phyloP scores from a whole-genome alignment of 2,888 invertebrate genomes.

The Nemotelus pantherinus region DNA sequence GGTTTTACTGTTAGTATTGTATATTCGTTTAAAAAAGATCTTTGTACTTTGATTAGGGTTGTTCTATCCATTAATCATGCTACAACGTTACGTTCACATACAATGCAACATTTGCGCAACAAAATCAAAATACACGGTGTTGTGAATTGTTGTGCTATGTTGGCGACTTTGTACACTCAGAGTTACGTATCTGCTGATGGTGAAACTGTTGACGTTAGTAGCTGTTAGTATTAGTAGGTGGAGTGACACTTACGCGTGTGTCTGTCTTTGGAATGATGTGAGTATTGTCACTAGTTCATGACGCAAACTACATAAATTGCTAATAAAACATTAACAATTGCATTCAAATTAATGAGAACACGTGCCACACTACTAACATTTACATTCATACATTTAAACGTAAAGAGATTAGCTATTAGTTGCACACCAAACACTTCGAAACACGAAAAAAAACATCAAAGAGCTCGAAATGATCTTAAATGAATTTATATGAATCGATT shows the following conservation, averaged over 20 bases:
- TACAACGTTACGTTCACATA: slow-evolving; percentile 18
- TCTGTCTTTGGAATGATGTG: slow-evolving; percentile 3
- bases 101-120: slow-evolving; percentile 1
- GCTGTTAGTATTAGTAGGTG: not conserved
- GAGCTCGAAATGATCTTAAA: not conserved
- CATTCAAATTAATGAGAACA: slow-evolving; percentile 21
- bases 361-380: slow-evolving; percentile 22
- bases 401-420: slow-evolving; percentile 14
- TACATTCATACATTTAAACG: slow-evolving; percentile 21
- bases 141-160: slow-evolving; percentile 8
- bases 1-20: not conserved
- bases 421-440: slow-evolving; percentile 7
- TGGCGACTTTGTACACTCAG: slow-evolving; percentile 13
- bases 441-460: slow-evolving; percentile 7
- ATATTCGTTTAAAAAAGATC: not conserved
- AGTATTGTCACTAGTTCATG: not conserved
- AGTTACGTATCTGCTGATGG: slow-evolving; percentile 4
- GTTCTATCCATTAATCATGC: slow-evolving; percentile 13
- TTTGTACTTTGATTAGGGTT: not conserved
- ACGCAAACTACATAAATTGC: not conserved
- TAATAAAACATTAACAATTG: slow-evolving; percentile 3
- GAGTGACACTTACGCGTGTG: not conserved
- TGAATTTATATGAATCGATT: not conserved
- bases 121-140: not conserved
- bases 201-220: slow-evolving; percentile 12